These are phyloP conservation scores for Zaprionus lineosus DNA, from an alignment of 2,888 invertebrate species.

Conservation along the genomic window DNA sequence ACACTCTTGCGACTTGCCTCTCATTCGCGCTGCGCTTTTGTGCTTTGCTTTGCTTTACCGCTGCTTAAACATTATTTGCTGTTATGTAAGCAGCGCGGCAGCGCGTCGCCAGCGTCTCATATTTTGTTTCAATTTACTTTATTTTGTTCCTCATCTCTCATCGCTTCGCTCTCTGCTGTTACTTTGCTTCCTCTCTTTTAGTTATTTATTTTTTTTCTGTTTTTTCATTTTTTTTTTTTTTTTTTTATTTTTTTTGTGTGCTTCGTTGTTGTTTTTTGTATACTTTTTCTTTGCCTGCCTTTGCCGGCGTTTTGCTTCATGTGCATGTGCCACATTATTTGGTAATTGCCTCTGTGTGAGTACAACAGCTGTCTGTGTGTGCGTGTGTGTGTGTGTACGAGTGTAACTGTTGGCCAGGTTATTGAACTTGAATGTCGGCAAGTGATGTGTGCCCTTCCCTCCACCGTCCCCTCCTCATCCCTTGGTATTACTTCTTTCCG, in stretches of 20 bases:
- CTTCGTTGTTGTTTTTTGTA: slow-evolving; percentile 31
- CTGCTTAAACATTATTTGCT: slow-evolving; percentile 76
- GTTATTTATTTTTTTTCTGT: slow-evolving; percentile 13
- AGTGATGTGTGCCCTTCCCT: slow-evolving; percentile 63
- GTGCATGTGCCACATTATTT: slow-evolving; percentile 74
- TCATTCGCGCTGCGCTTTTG: slow-evolving; percentile 5
- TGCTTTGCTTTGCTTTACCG: slow-evolving; percentile 63
- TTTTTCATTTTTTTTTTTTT: slow-evolving; percentile 22
- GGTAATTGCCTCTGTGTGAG: slow-evolving; percentile 64
- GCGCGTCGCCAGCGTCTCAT: slow-evolving; percentile 43
- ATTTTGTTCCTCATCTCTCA: slow-evolving; percentile 27
- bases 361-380: slow-evolving; percentile 17
- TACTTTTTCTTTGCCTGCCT: slow-evolving; percentile 26
- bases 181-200: slow-evolving; percentile 6
- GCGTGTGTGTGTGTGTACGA: slow-evolving; percentile 27
- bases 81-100: slow-evolving; percentile 69
- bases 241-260: slow-evolving; percentile 21
- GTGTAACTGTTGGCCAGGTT: slow-evolving; percentile 73
- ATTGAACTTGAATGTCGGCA: slow-evolving; percentile 76
- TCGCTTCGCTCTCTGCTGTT: slow-evolving; percentile 23
- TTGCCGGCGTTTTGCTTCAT: slow-evolving; percentile 71
- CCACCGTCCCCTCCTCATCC: slow-evolving; percentile 3
- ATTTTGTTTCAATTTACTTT: slow-evolving; percentile 72
- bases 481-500: slow-evolving; percentile 22
- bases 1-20: not conserved